Evolutionary conservation across 2,797 vertebrate species (phyloP).

Genomic region (Karalla daura): DNA sequence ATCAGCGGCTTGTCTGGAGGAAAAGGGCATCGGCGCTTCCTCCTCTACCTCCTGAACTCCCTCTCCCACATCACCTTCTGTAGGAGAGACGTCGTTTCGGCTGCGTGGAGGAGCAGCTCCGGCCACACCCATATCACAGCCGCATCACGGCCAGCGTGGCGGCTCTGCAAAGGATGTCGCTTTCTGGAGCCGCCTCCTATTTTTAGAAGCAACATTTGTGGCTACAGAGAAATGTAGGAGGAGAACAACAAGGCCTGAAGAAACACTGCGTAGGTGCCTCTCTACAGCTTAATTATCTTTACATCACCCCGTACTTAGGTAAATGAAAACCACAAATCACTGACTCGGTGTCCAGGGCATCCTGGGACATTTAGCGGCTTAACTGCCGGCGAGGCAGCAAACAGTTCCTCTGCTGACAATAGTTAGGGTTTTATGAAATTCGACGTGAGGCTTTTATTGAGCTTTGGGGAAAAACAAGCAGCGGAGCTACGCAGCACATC

Average conservation of each 20-base stretch:
- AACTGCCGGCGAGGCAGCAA: constrained; percentile 2
- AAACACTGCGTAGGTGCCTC: background rate
- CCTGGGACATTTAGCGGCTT: background rate
- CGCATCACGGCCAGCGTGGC: constrained; percentile 8
- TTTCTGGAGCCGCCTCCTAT: constrained; percentile 17
- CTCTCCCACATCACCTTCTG: constrained; percentile 40
- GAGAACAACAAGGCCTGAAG: background rate
- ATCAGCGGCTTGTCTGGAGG: background rate
- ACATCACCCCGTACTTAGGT: background rate
- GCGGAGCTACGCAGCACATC: background rate
- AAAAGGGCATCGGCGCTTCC: background rate
- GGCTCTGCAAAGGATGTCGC: constrained; percentile 1
- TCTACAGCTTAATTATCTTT: background rate
- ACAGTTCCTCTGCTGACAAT: background rate
- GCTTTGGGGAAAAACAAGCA: constrained; percentile 7
- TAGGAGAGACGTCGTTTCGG: constrained; percentile 10
- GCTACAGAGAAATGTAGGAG: constrained; percentile 11
- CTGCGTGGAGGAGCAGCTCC: constrained; percentile 8
- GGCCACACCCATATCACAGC: constrained; percentile 38
- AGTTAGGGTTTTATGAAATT: background rate
- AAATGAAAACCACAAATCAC: constrained; percentile 1
- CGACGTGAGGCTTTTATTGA: background rate
- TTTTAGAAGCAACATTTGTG: constrained; percentile 41
- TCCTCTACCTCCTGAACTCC: constrained; percentile 13
- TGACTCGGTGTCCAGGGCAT: background rate